These are phyloP conservation scores for Echinops telfairi DNA, from an alignment of 2,113 vertebrate species.

Conservation along the genomic window DNA sequence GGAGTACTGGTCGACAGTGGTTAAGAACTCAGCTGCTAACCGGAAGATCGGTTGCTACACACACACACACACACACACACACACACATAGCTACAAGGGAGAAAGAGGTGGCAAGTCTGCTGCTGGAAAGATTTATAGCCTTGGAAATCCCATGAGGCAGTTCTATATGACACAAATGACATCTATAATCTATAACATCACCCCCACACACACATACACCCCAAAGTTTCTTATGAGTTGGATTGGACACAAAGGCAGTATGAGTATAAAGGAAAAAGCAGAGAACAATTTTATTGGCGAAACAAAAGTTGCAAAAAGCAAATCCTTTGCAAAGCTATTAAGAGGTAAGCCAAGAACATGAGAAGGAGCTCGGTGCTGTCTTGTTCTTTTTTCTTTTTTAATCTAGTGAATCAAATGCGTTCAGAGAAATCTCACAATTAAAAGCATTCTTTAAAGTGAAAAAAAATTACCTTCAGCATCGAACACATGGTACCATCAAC, in stretches of 20 bases:
- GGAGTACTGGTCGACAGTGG: neutral
- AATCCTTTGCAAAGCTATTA: neutral
- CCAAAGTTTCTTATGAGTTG: too few species aligned
- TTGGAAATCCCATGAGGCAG: neutral
- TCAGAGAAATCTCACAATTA: conserved; percentile 45
- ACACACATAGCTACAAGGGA: neutral
- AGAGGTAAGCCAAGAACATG: too few species aligned
- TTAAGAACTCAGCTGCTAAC: neutral
- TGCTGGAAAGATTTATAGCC: neutral
- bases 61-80: too few species aligned
- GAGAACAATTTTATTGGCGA: too few species aligned
- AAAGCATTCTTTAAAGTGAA: conserved; percentile 53
- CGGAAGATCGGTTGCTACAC: neutral
- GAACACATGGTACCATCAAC: conserved; percentile 2
- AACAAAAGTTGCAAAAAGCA: neutral
- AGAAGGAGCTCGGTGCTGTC: too few species aligned
- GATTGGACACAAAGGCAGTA: too few species aligned
- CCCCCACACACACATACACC: too few species aligned
- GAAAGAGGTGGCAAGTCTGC: neutral
- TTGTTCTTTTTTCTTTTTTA: too few species aligned
- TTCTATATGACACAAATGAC: too few species aligned
- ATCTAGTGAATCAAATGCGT: neutral
- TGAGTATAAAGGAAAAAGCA: neutral
- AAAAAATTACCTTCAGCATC: conserved; percentile 28
- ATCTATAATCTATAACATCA: too few species aligned